These are phyloP conservation scores for Lycocerus yunnanus DNA, from an alignment of 2,888 invertebrate species.

Conservation along the genomic window DNA sequence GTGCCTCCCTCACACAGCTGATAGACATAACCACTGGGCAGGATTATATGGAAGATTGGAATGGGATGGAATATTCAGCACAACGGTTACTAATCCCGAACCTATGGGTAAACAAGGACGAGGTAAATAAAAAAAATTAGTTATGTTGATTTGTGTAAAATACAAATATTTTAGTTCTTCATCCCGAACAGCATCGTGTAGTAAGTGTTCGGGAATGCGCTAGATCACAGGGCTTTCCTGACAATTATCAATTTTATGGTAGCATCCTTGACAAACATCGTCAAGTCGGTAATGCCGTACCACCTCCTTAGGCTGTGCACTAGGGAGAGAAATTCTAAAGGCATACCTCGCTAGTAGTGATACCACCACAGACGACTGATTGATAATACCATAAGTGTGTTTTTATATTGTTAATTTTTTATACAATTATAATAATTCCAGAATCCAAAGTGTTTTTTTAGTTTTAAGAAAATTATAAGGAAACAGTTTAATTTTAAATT, in stretches of 20 bases:
- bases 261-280: slow-evolving; percentile 76
- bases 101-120: slow-evolving; percentile 91
- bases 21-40: slow-evolving; percentile 85
- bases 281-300: slow-evolving; percentile 89
- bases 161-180: slow-evolving; percentile 62
- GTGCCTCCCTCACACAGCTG: slow-evolving; percentile 87
- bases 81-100: slow-evolving; percentile 84
- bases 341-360: slow-evolving; percentile 42
- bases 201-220: slow-evolving; percentile 89
- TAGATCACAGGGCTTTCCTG: slow-evolving; percentile 83
- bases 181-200: slow-evolving; percentile 78
- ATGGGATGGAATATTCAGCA: slow-evolving; percentile 85
- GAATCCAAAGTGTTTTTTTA: neutral
- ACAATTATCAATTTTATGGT: slow-evolving; percentile 77
- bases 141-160: neutral
- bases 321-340: slow-evolving; percentile 75
- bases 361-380: neutral
- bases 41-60: slow-evolving; percentile 81
- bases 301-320: slow-evolving; percentile 79
- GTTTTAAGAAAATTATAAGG: neutral
- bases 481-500: neutral
- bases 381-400: neutral
- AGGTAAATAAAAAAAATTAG: slow-evolving; percentile 38
- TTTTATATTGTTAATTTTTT: neutral
- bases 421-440: neutral